Conservation (phyloP, 23 tunicate species). For the Halocynthia aurantium region DNA sequence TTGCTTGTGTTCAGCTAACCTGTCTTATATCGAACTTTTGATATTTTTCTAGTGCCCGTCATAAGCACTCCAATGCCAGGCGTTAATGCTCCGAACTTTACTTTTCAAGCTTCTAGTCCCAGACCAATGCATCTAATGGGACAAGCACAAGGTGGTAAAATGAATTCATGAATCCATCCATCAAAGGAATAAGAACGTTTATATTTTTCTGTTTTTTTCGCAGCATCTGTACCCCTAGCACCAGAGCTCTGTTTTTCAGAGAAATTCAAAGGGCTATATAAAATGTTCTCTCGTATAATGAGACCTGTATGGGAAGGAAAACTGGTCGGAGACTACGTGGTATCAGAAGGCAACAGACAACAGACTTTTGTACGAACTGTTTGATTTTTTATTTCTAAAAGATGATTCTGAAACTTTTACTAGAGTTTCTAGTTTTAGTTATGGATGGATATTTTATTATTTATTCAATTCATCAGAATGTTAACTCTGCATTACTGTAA, state of each 20-base stretch:
- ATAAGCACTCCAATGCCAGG: slow-evolving; percentile 94
- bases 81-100: slow-evolving; percentile 21
- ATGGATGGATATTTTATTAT: too few species aligned
- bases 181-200: too few species aligned
- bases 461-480: too few species aligned
- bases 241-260: slow-evolving; percentile 47
- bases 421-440: not conserved
- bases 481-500: not conserved
- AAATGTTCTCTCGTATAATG: slow-evolving; percentile 73
- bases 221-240: not conserved
- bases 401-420: not conserved
- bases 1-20: not conserved
- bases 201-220: too few species aligned
- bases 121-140: too few species aligned
- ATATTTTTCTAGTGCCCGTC: slow-evolving; percentile 54
- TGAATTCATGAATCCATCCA: too few species aligned
- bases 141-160: not conserved
- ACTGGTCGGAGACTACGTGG: slow-evolving; percentile 61
- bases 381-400: not conserved
- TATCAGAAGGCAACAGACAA: slow-evolving; percentile 48
- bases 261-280: slow-evolving; percentile 69
- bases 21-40: not conserved
- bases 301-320: slow-evolving; percentile 92
- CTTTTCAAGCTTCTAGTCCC: slow-evolving; percentile 1
- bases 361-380: slow-evolving; percentile 38